A percentile compares a stretch with the other conserved stretches of the same genome.
Evolutionary conservation across 2,797 vertebrate species (phyloP).

Genomic region (Glossophaga mutica): DNA sequence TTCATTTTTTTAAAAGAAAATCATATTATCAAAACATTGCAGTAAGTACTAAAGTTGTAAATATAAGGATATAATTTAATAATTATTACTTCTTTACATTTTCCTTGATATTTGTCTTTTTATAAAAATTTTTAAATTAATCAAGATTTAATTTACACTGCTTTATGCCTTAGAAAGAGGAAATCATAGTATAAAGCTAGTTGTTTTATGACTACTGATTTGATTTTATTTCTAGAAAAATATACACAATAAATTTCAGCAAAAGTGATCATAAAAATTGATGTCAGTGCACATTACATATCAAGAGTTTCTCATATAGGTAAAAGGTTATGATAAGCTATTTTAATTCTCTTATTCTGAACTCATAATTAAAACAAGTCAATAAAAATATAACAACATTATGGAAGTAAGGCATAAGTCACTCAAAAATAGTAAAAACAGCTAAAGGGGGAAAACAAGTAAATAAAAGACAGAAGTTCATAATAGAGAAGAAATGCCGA

Average conservation of each 20-base stretch:
- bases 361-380: constrained; percentile 12
- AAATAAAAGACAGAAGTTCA: not conserved
- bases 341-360: not conserved
- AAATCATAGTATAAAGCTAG: not conserved
- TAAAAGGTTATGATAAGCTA: not conserved
- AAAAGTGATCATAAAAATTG: not conserved
- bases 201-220: not conserved
- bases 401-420: not conserved
- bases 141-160: not conserved
- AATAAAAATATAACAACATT: constrained; percentile 19
- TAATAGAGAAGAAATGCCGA: not conserved
- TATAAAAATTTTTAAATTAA: no score
- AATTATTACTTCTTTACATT: not conserved
- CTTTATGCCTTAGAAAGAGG: constrained; percentile 5
- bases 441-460: not conserved
- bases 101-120: not conserved
- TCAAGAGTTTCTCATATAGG: not conserved
- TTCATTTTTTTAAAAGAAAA: not conserved
- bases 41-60: not conserved
- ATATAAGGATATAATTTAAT: not conserved
- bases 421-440: not conserved
- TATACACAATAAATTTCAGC: not conserved
- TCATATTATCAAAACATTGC: not conserved
- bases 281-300: not conserved
- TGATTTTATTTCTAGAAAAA: not conserved